A percentile compares a stretch with the other conserved stretches of the same genome.
phyloP scores from a whole-genome alignment of 2,113 vertebrate genomes.

The Ovis canadensis region DNA sequence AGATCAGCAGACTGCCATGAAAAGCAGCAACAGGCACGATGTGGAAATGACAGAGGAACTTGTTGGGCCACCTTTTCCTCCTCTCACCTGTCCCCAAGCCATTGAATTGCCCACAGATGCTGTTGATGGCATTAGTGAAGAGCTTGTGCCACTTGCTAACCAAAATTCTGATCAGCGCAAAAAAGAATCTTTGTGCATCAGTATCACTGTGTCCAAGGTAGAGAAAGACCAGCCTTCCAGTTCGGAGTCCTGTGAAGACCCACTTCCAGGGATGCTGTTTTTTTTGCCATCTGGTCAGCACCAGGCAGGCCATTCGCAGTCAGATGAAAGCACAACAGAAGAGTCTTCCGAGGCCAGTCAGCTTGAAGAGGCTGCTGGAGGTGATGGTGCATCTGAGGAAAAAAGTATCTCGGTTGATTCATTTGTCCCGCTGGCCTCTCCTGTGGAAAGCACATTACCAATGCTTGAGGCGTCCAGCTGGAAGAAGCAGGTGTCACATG shows the following conservation, averaged over 20 bases:
- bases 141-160: conserved; percentile 47
- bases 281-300: conserved; percentile 74
- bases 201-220: conserved; percentile 73
- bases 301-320: not conserved
- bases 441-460: conserved; percentile 46
- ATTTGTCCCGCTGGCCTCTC: not conserved
- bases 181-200: conserved; percentile 76
- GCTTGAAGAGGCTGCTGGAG: conserved; percentile 31
- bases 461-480: conserved; percentile 74
- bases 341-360: conserved; percentile 40
- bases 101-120: conserved; percentile 39
- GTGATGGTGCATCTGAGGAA: rapidly evolving
- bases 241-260: conserved; percentile 75
- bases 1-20: conserved; percentile 39
- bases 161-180: conserved; percentile 51
- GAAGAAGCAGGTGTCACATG: conserved; percentile 85
- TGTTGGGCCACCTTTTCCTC: conserved; percentile 47
- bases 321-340: not conserved
- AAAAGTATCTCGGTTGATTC: conserved; percentile 1
- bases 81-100: conserved; percentile 2
- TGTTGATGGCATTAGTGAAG: conserved; percentile 47
- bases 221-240: conserved; percentile 66
- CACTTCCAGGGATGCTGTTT: conserved; percentile 90
- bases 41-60: conserved; percentile 53
- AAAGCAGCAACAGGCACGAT: conserved; percentile 29